Evolutionary conservation across 1,140 invertebrate genomes (phyloP), one percentile per base, ranked within the genome.

Genomic region (Leptopilina clavipes): DNA sequence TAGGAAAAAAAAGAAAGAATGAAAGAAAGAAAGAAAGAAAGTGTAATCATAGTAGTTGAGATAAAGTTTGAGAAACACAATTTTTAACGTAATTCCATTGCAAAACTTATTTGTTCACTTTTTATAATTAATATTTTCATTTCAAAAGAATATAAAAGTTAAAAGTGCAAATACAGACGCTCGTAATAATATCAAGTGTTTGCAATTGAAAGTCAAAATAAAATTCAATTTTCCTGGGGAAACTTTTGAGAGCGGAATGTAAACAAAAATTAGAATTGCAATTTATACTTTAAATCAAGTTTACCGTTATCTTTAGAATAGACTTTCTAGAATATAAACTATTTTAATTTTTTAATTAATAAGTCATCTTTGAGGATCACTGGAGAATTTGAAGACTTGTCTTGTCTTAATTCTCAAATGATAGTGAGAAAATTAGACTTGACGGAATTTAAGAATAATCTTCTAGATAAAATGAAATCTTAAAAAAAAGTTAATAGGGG

Each of bases 11-110:
- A 52, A 9, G 3, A 1, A 52, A 52, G n/a, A 52, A 52, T 31
- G 25, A 31, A 31, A 40, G 37, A 1, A 31, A 31, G n/a, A 31
- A 31, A 31, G 1, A 3, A 48, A 48, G 14, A 48, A 48, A 48
- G 45, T 48, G 45, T 52, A 52, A 52, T 52, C 14, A 52, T n/a
- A 52, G 48, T 52, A 52, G 48, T n/a, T 52, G 14, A 17, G 48
- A 52, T n/a, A 17, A 52, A 17, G n/a, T 52, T 40, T 17, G 3
- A 52, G 48, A 52, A 52, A 52, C 6, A 17, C 48, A 17, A 52
- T 52, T 52, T 52, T 52, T 52, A 52, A 52, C 1, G n/a, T n/a
- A 17, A 40, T 40, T 40, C 37, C 37, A 40, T 40, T 40, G 37
- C 5, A n/a, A 52, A 52, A n/a, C 48, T 17, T 52, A 52, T 52